These are phyloP conservation scores for Drosophila parthenogenetica DNA, from an alignment of 2,888 invertebrate genomes.

Conservation along the genomic window DNA sequence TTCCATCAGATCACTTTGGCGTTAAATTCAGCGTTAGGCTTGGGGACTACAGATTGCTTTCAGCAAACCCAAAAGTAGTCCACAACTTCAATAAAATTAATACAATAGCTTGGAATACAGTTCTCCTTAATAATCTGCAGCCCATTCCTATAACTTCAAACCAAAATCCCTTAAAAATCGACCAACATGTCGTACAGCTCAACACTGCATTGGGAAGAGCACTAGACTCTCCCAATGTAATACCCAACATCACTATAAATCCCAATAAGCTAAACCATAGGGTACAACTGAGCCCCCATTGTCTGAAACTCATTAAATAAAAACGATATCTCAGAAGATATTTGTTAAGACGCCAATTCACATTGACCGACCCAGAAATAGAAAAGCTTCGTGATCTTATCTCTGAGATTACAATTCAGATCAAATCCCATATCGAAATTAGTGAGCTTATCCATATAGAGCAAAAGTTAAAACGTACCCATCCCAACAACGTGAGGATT, in stretches of 20 bases:
- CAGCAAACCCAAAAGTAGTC: not conserved
- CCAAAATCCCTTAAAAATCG: conserved; percentile 5
- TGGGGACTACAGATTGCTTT: not conserved
- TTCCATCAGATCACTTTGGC: conserved; percentile 13
- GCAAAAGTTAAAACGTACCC: no score
- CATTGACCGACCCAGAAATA: not conserved
- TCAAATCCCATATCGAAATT: no score
- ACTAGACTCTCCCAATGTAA: not conserved
- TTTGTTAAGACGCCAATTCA: not conserved
- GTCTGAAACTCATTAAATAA: not conserved
- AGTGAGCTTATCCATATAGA: no score
- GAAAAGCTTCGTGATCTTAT: not conserved
- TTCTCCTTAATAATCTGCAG: conserved; percentile 4
- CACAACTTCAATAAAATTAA: conserved; percentile 10
- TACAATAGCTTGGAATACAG: not conserved
- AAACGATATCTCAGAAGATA: conserved; percentile 3
- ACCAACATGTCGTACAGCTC: not conserved
- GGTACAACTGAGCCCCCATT: not conserved
- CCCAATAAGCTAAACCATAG: not conserved
- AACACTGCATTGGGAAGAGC: not conserved
- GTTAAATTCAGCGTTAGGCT: not conserved
- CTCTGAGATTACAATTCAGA: no score
- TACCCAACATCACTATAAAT: conserved; percentile 2
- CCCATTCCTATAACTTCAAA: not conserved
- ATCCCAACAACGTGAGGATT: no score